Evolutionary conservation across 2,888 invertebrate genomes (phyloP).

Genomic region (Calameuta idolon): DNA sequence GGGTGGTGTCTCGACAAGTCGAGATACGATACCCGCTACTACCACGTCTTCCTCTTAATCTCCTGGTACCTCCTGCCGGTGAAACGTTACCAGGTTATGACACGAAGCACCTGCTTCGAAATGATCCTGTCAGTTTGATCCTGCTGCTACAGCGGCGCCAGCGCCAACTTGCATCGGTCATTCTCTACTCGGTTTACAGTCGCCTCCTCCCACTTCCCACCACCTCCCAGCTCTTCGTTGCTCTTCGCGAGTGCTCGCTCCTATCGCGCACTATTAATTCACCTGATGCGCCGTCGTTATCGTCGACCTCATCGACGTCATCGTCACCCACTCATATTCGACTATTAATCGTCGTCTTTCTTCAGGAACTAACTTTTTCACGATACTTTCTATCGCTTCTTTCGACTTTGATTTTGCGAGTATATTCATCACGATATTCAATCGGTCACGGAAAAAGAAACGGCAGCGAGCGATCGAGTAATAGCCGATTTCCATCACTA

Average conservation of each 20-base stretch:
- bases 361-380: no score
- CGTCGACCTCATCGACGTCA: no score
- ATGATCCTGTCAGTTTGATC: slow-evolving; percentile 34
- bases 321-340: no score
- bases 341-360: no score
- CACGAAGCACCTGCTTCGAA: slow-evolving; percentile 45
- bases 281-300: no score
- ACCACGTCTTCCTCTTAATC: slow-evolving; percentile 17
- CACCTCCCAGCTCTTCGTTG: not conserved
- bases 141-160: slow-evolving; percentile 1
- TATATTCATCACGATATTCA: no score
- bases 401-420: no score
- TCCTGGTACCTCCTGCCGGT: slow-evolving; percentile 27
- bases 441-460: slow-evolving; percentile 9
- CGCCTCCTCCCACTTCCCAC: not conserved
- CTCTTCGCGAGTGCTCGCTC: not conserved
- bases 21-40: no score
- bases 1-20: no score
- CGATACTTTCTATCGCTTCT: no score
- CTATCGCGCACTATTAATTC: no score
- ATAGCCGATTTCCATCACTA: slow-evolving; percentile 25
- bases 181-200: no score
- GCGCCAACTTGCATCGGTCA: slow-evolving; percentile 22
- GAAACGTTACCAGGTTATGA: slow-evolving; percentile 34
- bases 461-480: slow-evolving; percentile 17